These are phyloP conservation scores for Formica aserva DNA, from an alignment of 2,888 invertebrate genomes.

Conservation along the genomic window DNA sequence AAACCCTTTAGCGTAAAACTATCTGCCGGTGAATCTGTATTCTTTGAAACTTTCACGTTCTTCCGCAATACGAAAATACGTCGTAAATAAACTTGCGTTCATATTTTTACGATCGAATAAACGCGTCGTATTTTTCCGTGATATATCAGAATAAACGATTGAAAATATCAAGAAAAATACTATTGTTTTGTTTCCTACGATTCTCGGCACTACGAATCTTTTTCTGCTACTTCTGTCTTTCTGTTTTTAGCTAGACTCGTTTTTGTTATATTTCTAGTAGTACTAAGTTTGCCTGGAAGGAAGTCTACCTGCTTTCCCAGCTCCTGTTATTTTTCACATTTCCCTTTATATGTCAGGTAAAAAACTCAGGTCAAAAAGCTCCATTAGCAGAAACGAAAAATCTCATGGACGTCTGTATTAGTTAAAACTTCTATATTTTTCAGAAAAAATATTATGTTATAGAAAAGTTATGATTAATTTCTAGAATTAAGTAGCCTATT, in stretches of 20 bases:
- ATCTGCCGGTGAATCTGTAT: slow-evolving; percentile 47
- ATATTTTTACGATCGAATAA: neutral
- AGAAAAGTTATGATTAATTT: neutral
- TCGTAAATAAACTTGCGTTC: neutral
- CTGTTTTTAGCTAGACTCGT: neutral
- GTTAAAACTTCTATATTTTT: slow-evolving; percentile 33
- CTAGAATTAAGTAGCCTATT: neutral
- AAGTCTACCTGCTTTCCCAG: neutral
- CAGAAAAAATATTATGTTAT: neutral
- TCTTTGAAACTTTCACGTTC: slow-evolving; percentile 48
- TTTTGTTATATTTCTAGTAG: neutral
- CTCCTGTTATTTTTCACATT: neutral
- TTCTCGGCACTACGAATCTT: neutral
- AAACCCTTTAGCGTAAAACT: neutral
- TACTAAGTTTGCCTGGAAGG: neutral
- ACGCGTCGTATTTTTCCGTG: neutral
- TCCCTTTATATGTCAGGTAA: neutral
- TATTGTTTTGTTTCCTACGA: neutral
- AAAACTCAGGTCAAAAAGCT: neutral
- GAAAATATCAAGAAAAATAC: neutral
- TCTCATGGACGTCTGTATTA: too few relatives aligned
- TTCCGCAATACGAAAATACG: neutral
- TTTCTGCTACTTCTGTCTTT: neutral
- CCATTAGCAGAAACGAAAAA: neutral
- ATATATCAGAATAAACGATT: neutral